phyloP scores from a whole-genome alignment of 2,113 vertebrate species.

The Sardina pilchardus region DNA sequence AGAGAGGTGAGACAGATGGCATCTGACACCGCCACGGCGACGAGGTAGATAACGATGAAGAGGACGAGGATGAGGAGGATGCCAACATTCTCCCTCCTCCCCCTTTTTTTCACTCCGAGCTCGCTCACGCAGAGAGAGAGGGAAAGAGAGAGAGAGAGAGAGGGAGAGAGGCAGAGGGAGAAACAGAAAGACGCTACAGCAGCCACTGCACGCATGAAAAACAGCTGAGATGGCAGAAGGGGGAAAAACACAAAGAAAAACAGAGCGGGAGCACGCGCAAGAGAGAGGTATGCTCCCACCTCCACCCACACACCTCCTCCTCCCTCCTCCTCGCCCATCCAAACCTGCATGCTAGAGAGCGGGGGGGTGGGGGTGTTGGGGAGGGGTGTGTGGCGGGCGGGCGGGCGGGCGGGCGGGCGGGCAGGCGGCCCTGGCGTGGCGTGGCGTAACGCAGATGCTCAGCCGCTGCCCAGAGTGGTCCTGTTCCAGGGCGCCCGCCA shows the following conservation, averaged over 20 bases:
- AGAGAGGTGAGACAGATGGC: background rate
- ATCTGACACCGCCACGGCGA: background rate
- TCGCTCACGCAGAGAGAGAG: background rate
- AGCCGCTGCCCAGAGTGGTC: background rate
- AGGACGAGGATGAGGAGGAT: background rate
- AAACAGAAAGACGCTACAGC: background rate
- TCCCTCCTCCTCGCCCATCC: background rate
- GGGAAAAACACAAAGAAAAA: background rate
- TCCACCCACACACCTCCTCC: background rate
- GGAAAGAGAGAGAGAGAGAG: background rate
- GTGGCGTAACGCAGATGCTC: background rate
- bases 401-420: background rate
- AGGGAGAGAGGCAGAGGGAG: background rate
- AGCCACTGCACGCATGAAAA: background rate
- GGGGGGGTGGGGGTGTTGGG: background rate
- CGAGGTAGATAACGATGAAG: background rate
- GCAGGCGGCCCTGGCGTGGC: background rate
- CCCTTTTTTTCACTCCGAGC: background rate
- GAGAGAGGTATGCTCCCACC: slow-evolving; percentile 6
- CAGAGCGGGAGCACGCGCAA: background rate
- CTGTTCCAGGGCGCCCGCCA: background rate
- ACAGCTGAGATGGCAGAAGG: background rate
- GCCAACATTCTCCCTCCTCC: background rate
- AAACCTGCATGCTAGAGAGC: background rate
- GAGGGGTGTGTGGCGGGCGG: background rate